Base-by-base conservation (phyloP, 1,140 invertebrate species). In the Calephelis virginiensis region DNA sequence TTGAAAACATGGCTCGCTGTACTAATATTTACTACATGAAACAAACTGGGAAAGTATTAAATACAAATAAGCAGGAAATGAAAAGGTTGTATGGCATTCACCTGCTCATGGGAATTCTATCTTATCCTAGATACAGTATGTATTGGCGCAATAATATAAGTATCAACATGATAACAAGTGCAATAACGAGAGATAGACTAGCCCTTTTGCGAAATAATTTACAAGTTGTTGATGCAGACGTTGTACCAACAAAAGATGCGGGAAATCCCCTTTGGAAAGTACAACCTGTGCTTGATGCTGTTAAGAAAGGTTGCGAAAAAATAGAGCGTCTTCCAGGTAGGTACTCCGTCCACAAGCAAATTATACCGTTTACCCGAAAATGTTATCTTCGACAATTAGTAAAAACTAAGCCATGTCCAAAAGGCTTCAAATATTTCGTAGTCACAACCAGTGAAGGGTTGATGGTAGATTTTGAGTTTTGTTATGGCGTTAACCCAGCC, bases 171-270 rank as follows among this genome's bases (percentile, higher is more conserved):
- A 66, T 61, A 5, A 66, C 40, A n/a, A 46, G 13, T 47, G 46
- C 64, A 11, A 66, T 66, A 53, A 66, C 64, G 8, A 66, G 53
- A 38, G 64, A 61, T 14, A 11, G 64, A 66, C 40, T 66, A 38
- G 47, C 47, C 17, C 17, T 56, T 11, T 45, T 66, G 11, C 45
- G 50, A 9, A 37, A 59, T 66, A n/a, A 48, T 37, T 61, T 66
- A 46, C 64, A 66, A 9, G 64, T 66, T 37, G 56, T 47, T 17
- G 64, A 66, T 11, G n/a, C 13, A 8, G 45, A 66, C 10, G 9
- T 45, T 6, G 2, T 45, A 6, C 13, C 40, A 10, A 10, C 9
- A 4, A 12, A 7, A 13, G 28, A 60, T 37, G 37, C 14, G 14
- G 17, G 45, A 5, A 66, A 61, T 66, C 53, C 43, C 10, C 43